phyloP scores from a whole-genome alignment of 92 coral and sea anemone species.

The Porites divaricata region DNA sequence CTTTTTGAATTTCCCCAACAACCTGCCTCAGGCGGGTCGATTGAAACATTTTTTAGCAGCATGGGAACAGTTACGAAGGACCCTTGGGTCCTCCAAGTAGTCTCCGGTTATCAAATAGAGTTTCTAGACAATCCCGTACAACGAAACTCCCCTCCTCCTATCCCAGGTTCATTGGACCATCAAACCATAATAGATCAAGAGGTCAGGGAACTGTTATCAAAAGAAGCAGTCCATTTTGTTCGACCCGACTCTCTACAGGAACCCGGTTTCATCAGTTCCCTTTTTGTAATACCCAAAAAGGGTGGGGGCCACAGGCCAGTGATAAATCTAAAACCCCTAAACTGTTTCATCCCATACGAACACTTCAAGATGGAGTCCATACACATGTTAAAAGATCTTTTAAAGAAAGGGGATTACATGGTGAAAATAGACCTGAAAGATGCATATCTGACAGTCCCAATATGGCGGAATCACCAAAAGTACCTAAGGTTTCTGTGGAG shows the following conservation, averaged over 20 bases:
- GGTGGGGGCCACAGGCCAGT: conserved; percentile 48
- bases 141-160: background rate
- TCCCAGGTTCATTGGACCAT: conserved; percentile 29
- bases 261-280: conserved; percentile 49
- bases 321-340: conserved; percentile 37
- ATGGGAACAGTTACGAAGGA: conserved; percentile 41
- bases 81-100: conserved; percentile 66
- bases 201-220: conserved; percentile 46
- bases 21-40: conserved; percentile 23
- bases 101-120: conserved; percentile 46
- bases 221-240: conserved; percentile 34
- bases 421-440: background rate
- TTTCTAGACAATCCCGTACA: conserved; percentile 37
- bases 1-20: background rate
- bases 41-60: conserved; percentile 31
- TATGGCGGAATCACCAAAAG: conserved; percentile 44
- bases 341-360: conserved; percentile 59
- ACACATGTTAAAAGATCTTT: conserved; percentile 56
- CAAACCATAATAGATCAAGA: conserved; percentile 68
- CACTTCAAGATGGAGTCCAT: conserved; percentile 75
- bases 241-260: conserved; percentile 18
- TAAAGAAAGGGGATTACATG: conserved; percentile 51
- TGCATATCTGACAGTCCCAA: conserved; percentile 18
- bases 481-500: conserved; percentile 40
- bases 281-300: conserved; percentile 58